Base-by-base conservation (phyloP, 2,113 vertebrate genomes). In the Axis porcinus region DNA sequence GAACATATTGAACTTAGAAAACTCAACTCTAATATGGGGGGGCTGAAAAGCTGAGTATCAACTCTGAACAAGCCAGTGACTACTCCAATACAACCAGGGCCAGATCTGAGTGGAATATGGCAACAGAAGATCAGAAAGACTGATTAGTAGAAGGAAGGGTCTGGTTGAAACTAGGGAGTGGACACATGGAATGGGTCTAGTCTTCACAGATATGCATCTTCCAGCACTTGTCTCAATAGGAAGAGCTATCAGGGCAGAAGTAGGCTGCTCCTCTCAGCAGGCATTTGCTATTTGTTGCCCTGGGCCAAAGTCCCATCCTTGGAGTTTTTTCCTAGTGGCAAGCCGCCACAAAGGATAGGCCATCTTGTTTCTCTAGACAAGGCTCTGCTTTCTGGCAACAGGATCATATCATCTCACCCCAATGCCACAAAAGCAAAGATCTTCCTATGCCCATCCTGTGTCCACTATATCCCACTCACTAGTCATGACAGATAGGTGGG, bases 41-140 rank as follows among this genome's bases (percentile, higher is more conserved):
- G 45, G 36, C 7, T 70, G 33, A 40, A 81, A 58, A 55, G 5
- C 33, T 52, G 84, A 62, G 17, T 36, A 4, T 15, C 7, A 58
- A 4, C 16, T n/a, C 50, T n/a, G 57, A 25, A 54, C 3, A 43
- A 54, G 33, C 58, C 81, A 13, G 52, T 13, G 57, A 7, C 25
- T 55, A 57, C 17, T 84, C 30, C 15, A 8, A 6, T 27, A n/a
- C 5, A 52, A 2, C 15, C 82, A 81, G 54, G 33, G n/a, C 4
- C 40, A 27, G 3, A 15, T 4, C 15, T 2, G 0, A 1, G 6
- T 1, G 50, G 52, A 30, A 21, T 12, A 8, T 1, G 43, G 23
- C 0, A 0, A 43, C 7, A n/a, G 19, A 43, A 57, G 67, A 16
- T 58, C 3, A 15, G 23, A 28, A 30, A 33, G 30, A 52, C 2